Percentiles rank a stretch among this genome's conserved stretches.
Evolutionary conservation across 2,888 invertebrate species (phyloP).

Genomic region (Phaedon cochleariae): DNA sequence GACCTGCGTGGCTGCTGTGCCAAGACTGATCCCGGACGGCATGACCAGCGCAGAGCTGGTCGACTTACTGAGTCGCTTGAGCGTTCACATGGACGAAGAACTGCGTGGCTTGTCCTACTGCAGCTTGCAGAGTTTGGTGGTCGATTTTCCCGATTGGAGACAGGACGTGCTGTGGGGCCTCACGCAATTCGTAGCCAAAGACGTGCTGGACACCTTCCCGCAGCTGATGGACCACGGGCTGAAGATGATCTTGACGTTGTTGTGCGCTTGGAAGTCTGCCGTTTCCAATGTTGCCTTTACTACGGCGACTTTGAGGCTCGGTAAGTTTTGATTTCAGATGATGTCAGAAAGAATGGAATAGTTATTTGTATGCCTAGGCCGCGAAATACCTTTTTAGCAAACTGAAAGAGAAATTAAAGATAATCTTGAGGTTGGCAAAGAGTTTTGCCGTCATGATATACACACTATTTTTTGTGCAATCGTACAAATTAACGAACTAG

Average conservation of each 20-base stretch:
- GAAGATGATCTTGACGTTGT: conserved; percentile 88
- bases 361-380: no score
- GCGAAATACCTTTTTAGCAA: no score
- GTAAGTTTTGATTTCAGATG: conserved; percentile 29
- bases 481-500: no score
- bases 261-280: conserved; percentile 93
- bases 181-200: conserved; percentile 93
- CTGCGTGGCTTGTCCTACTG: conserved; percentile 92
- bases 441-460: no score
- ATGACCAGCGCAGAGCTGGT: conserved; percentile 95
- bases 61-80: conserved; percentile 91
- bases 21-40: conserved; percentile 92
- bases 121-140: conserved; percentile 92
- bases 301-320: conserved; percentile 41
- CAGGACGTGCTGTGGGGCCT: conserved; percentile 95
- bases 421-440: no score
- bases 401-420: no score
- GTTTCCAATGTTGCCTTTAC: conserved; percentile 35
- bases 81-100: conserved; percentile 99
- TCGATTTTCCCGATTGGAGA: conserved; percentile 97
- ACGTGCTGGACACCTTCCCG: conserved; percentile 89
- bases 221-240: conserved; percentile 93
- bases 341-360: no score
- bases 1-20: conserved; percentile 98
- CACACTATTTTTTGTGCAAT: no score